Conservation (phyloP, 2,888 invertebrate genomes). For the Thalpophila matura region DNA sequence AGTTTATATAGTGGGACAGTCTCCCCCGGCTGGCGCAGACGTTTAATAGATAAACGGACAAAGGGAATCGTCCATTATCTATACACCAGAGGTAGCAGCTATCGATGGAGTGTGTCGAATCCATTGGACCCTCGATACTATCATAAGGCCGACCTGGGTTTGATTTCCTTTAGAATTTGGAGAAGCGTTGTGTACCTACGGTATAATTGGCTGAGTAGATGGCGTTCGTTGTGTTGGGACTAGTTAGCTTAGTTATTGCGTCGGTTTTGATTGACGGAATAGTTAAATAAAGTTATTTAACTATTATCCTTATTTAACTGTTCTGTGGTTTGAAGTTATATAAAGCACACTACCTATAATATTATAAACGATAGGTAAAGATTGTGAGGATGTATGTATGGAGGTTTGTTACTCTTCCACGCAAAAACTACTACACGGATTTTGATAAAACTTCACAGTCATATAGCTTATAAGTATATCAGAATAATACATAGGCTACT, state of each 20-base stretch:
- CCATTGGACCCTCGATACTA: constrained; percentile 20
- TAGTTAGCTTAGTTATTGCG: neutral
- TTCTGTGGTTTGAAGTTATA: no score
- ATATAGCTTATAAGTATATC: no score
- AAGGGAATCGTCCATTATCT: constrained; percentile 41
- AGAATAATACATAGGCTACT: no score
- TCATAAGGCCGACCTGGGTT: constrained; percentile 16
- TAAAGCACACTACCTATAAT: no score
- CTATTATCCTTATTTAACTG: no score
- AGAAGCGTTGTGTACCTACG: neutral
- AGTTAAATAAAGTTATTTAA: neutral
- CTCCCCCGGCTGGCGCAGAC: constrained; percentile 8
- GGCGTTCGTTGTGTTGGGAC: neutral
- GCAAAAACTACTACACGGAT: no score
- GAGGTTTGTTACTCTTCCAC: no score
- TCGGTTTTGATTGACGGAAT: neutral
- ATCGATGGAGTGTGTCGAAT: constrained; percentile 19
- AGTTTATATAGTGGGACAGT: neutral
- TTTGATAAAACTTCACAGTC: no score
- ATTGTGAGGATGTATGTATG: no score
- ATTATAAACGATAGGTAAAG: no score
- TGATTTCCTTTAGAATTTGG: constrained; percentile 26
- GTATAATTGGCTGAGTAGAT: constrained; percentile 16
- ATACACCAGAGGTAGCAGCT: constrained; percentile 14
- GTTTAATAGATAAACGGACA: constrained; percentile 50